phyloP scores from a whole-genome alignment of 2,113 vertebrate species.

The Gobio gobio region DNA sequence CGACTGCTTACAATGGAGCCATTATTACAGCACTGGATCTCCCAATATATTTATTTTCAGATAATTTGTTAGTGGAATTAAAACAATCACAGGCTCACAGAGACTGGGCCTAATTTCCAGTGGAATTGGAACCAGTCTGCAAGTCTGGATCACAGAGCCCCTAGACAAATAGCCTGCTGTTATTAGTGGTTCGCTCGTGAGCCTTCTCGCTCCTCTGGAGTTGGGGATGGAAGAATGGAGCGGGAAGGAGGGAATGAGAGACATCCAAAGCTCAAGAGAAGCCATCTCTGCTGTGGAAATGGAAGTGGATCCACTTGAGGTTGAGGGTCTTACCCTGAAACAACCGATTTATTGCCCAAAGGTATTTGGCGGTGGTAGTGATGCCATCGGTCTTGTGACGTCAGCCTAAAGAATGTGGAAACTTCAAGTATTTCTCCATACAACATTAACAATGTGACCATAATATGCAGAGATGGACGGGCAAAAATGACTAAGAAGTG shows the following conservation, averaged over 20 bases:
- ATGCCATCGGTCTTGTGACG: slow-evolving; percentile 12
- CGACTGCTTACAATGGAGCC: slow-evolving; percentile 52
- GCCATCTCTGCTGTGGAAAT: slow-evolving; percentile 36
- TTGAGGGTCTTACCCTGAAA: slow-evolving; percentile 28
- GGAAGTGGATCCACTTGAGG: slow-evolving; percentile 39
- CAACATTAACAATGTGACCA: neutral
- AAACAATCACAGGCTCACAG: slow-evolving; percentile 54
- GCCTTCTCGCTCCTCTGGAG: slow-evolving; percentile 42
- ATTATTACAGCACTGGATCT: slow-evolving; percentile 56
- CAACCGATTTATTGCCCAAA: slow-evolving; percentile 26
- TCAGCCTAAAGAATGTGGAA: slow-evolving; percentile 16
- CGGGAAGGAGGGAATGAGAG: slow-evolving; percentile 10
- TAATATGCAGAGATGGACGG: neutral
- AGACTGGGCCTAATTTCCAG: slow-evolving; percentile 59
- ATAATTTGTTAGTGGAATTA: slow-evolving; percentile 60
- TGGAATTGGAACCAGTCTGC: slow-evolving; percentile 54
- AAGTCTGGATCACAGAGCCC: slow-evolving; percentile 51
- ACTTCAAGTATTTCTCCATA: slow-evolving; percentile 10
- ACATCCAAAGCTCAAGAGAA: slow-evolving; percentile 46
- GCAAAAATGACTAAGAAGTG: neutral
- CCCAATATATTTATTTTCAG: slow-evolving; percentile 60
- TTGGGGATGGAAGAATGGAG: slow-evolving; percentile 42
- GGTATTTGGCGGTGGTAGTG: slow-evolving; percentile 7
- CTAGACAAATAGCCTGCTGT: slow-evolving; percentile 59
- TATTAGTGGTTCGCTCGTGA: slow-evolving; percentile 51